These are phyloP conservation scores for Notarius quadriscutis DNA, from an alignment of 2,113 vertebrate species.

Conservation along the genomic window DNA sequence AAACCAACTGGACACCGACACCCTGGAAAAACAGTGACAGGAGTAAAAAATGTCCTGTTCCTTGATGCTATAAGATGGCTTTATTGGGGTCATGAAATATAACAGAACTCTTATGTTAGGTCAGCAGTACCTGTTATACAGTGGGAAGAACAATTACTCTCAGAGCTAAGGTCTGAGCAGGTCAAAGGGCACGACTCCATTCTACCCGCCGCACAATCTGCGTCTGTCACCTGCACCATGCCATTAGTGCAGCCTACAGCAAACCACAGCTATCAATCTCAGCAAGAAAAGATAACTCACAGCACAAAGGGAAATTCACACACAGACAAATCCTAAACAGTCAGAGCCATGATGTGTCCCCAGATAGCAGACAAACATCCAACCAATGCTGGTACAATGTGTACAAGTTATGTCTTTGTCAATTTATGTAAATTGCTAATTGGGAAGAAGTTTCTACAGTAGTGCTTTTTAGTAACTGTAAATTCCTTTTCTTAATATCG, in stretches of 20 bases:
- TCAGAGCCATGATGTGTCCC: neutral
- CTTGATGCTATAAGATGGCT: neutral
- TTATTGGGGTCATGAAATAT: neutral
- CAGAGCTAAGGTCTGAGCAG: constrained; percentile 73
- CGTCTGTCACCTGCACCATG: constrained; percentile 70
- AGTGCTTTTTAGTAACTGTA: neutral
- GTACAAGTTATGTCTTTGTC: neutral
- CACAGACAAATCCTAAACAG: neutral
- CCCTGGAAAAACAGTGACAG: constrained; percentile 65
- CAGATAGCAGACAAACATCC: neutral
- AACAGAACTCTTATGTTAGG: neutral
- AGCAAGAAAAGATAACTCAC: neutral
- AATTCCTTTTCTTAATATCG: neutral
- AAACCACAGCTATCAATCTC: neutral
- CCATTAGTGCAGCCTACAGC: constrained; percentile 58
- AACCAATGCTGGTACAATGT: neutral
- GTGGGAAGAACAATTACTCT: constrained; percentile 68
- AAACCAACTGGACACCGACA: constrained; percentile 79
- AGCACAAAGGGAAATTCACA: neutral
- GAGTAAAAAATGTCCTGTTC: neutral
- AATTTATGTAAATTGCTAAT: neutral
- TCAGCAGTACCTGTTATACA: constrained; percentile 74
- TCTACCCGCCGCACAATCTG: constrained; percentile 68
- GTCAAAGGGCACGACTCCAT: constrained; percentile 73
- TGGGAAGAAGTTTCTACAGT: neutral